Conservation (phyloP, 2,113 vertebrate genomes). For the Butastur rufipennis region DNA sequence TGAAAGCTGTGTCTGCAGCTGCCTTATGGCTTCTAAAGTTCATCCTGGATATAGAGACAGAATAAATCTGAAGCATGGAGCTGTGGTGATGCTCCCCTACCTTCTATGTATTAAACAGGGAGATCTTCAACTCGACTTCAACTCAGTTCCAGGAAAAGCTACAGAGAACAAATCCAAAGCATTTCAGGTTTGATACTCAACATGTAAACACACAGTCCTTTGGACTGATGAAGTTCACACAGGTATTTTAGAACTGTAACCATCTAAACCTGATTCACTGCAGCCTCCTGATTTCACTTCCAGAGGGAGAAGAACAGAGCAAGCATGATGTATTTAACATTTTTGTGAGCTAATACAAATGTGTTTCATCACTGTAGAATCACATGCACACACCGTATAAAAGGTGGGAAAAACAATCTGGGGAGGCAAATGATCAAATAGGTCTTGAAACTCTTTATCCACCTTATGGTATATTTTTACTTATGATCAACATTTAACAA, state of each 20-base stretch:
- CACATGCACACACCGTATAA: background rate
- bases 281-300: background rate
- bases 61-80: background rate
- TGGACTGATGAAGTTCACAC: background rate
- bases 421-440: background rate
- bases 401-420: background rate
- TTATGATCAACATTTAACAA: background rate
- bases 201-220: background rate
- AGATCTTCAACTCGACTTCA: background rate
- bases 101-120: background rate
- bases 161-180: background rate
- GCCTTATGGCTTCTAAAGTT: background rate
- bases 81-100: background rate
- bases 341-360: background rate
- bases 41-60: background rate
- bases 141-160: background rate
- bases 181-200: background rate
- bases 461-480: background rate
- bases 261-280: background rate
- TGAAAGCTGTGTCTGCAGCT: background rate
- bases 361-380: background rate
- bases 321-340: background rate
- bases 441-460: background rate
- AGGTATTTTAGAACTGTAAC: background rate
- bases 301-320: background rate